Evolutionary conservation across 2,888 invertebrate genomes (phyloP).

Genomic region (Gymnocheta viridis): DNA sequence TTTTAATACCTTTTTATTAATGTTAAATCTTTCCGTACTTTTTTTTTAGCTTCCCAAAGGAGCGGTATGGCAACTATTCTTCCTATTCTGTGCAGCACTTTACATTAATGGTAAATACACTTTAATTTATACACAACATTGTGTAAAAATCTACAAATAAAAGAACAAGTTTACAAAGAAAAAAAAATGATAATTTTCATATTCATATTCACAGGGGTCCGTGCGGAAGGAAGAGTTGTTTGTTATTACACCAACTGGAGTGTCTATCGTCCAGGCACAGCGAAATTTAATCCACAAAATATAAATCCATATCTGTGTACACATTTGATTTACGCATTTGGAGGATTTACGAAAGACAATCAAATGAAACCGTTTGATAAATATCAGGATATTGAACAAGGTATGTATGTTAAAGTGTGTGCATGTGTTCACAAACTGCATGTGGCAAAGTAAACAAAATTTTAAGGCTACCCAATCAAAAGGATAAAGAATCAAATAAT

Average conservation of each 20-base stretch:
- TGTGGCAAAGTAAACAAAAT: background rate
- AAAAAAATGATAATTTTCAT: background rate
- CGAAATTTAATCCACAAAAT: constrained; percentile 95
- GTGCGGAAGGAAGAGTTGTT: constrained; percentile 88
- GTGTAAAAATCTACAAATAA: background rate
- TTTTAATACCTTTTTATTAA: constrained; percentile 51
- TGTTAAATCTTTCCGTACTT: constrained; percentile 50
- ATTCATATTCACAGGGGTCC: constrained; percentile 75
- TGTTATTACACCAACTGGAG: constrained; percentile 98
- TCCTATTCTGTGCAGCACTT: constrained; percentile 77
- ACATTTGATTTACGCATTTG: constrained; percentile 96
- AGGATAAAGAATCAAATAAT: constrained; percentile 47
- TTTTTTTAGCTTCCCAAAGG: constrained; percentile 79
- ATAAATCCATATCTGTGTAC: constrained; percentile 97
- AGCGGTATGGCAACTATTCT: constrained; percentile 80
- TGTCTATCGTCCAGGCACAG: constrained; percentile 93
- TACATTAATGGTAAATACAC: constrained; percentile 78
- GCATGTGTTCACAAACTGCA: background rate
- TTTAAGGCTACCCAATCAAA: constrained; percentile 27
- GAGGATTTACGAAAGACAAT: constrained; percentile 95
- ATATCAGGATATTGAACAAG: constrained; percentile 97
- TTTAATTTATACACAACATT: constrained; percentile 18
- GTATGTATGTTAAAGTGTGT: constrained; percentile 81
- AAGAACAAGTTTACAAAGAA: background rate
- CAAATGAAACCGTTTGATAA: constrained; percentile 96